Evolutionary conservation across 2,113 vertebrate species (phyloP).

Genomic region (Hipposideros armiger): DNA sequence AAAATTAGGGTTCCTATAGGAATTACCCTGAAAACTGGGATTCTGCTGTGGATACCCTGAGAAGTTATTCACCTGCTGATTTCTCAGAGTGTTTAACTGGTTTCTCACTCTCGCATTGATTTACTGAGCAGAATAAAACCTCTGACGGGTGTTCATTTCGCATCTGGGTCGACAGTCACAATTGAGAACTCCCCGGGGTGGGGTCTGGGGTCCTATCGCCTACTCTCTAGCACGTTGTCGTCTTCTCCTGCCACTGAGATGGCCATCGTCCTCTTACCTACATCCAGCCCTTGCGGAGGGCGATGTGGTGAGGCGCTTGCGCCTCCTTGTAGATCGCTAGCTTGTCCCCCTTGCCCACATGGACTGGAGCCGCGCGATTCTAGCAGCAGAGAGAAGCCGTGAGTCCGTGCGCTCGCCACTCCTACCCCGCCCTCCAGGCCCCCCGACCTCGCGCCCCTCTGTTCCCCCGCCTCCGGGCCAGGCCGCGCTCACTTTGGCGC

Average conservation of each 20-base stretch:
- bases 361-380: constrained; percentile 92
- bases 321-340: constrained; percentile 92
- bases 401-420: neutral
- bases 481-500: constrained; percentile 89
- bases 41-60: too few species aligned
- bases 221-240: too few species aligned
- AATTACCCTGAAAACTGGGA: too few species aligned
- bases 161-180: accelerated
- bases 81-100: neutral
- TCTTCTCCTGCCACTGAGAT: too few species aligned
- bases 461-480: too few species aligned
- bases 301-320: constrained; percentile 91
- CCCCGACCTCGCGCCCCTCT: too few species aligned
- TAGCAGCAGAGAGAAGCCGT: constrained; percentile 67
- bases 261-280: constrained; percentile 86
- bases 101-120: neutral
- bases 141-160: neutral
- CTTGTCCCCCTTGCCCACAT: constrained; percentile 92
- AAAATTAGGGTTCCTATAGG: too few species aligned
- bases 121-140: neutral
- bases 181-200: neutral
- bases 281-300: constrained; percentile 94
- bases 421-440: too few species aligned
- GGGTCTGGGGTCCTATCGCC: neutral
- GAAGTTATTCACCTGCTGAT: too few species aligned